phyloP scores from a whole-genome alignment of 2,888 invertebrate species.

The Agapostemon virescens region DNA sequence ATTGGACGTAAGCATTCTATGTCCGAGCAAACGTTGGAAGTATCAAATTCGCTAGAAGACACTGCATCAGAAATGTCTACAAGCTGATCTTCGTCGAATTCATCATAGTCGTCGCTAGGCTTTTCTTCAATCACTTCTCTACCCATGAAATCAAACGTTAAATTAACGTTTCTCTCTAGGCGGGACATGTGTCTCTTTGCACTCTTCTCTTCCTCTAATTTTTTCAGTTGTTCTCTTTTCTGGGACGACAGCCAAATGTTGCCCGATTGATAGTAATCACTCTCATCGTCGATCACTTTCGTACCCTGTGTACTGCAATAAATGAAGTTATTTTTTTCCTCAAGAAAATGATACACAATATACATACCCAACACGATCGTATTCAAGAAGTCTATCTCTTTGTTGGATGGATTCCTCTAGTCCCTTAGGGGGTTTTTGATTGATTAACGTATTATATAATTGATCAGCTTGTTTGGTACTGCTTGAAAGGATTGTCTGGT shows the following conservation, averaged over 20 bases:
- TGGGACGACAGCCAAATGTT: conserved; percentile 90
- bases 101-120: conserved; percentile 69
- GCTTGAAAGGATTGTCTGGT: conserved; percentile 85
- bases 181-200: conserved; percentile 87
- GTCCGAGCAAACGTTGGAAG: conserved; percentile 67
- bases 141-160: conserved; percentile 89
- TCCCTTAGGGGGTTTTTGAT: conserved; percentile 82
- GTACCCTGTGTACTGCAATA: conserved; percentile 85
- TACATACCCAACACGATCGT: conserved; percentile 88
- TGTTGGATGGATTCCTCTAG: conserved; percentile 89
- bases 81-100: conserved; percentile 78
- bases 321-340: conserved; percentile 18
- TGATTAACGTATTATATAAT: conserved; percentile 85
- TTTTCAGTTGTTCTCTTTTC: conserved; percentile 86
- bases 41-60: conserved; percentile 33
- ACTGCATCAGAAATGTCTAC: conserved; percentile 79
- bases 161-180: conserved; percentile 82
- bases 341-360: conserved; percentile 3
- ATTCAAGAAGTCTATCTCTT: conserved; percentile 91
- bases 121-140: conserved; percentile 70
- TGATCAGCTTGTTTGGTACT: conserved; percentile 87
- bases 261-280: conserved; percentile 92
- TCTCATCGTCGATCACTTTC: conserved; percentile 94
- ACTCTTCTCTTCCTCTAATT: conserved; percentile 86
- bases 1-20: conserved; percentile 72